Base-by-base conservation (phyloP, 2,888 invertebrate species). In the Prenolepis imparis region DNA sequence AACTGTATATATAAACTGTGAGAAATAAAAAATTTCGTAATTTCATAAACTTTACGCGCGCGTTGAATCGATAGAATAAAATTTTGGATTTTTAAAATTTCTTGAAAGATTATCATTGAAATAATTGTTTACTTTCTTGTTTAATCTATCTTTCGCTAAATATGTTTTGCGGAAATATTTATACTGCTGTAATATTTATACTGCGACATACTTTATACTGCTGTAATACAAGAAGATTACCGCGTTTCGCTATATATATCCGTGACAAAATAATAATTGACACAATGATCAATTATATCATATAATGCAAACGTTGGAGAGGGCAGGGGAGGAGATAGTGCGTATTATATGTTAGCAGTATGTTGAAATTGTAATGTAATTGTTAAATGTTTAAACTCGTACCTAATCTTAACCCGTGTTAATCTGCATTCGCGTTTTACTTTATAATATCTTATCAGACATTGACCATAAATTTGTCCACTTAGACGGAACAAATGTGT, bases 111-210 rank as follows among this genome's bases (percentile, higher is more conserved):
- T n/a, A 52, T 52, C n/a, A 8, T 48, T 48, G 18, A 48, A 48
- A 48, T 15, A 48, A n/a, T 48, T n/a, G 18, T 48, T 48, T n/a
- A 48, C 18, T 48, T 48, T 48, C 52, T 52, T 5, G 36, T 36
- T 52, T n/a, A 52, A 52, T 52, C 2, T 52, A 52, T 52, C 8
- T 52, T 8, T n/a, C 8, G 52, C 1, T n/a, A 48, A n/a, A n/a
- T n/a, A 48, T 48, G 48, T n/a, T 48, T 48, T n/a, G 5, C 6
- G 1, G 12, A 44, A 44, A 44, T 18, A 52, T 52, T 52, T 52
- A 52, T 52, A 52, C 52, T n/a, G n/a, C n/a, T n/a, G n/a, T n/a
- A 44, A 44, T 18, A 52, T 52, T 52, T 52, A 52, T 52, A 52
- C 52, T n/a, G 52, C n/a, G n/a, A 52, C n/a, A n/a, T 2, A 48